These are phyloP conservation scores for Spinibarbus caldwelli DNA, from an alignment of 2,797 vertebrate genomes.

Conservation along the genomic window DNA sequence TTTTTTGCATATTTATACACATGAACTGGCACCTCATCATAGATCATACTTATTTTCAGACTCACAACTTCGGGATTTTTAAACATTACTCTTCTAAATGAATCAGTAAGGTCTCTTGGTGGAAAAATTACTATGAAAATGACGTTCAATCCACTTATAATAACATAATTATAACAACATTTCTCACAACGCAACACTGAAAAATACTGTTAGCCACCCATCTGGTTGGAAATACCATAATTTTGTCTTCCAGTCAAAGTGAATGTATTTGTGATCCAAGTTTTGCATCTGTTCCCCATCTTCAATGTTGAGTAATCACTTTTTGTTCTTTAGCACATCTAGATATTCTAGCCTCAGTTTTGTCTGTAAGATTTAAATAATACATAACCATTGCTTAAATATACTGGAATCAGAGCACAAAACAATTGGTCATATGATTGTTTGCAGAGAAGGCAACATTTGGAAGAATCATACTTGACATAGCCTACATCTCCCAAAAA, in stretches of 20 bases:
- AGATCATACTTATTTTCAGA: neutral
- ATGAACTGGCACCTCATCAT: neutral
- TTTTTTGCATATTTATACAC: neutral
- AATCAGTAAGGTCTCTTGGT: neutral
- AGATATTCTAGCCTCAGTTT: slow-evolving; percentile 10
- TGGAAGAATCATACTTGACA: neutral
- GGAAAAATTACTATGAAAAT: neutral
- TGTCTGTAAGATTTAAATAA: slow-evolving; percentile 6
- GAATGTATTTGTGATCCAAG: slow-evolving; percentile 5
- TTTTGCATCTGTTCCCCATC: slow-evolving; percentile 24
- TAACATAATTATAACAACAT: slow-evolving; percentile 16
- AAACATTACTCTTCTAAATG: slow-evolving; percentile 3
- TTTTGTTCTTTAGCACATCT: neutral
- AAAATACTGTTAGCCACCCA: slow-evolving; percentile 1
- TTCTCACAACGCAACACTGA: slow-evolving; percentile 1
- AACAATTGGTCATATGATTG: neutral
- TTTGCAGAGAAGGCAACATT: neutral
- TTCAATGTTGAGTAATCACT: neutral
- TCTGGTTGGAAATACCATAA: slow-evolving; percentile 15
- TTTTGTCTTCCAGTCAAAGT: slow-evolving; percentile 1
- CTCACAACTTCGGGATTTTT: neutral
- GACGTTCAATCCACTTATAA: neutral
- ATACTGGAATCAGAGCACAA: neutral
- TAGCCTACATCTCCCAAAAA: slow-evolving; percentile 1
- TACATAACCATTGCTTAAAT: neutral